Evolutionary conservation across 2,797 vertebrate genomes (phyloP).

Genomic region (Brachyalestes nurse): DNA sequence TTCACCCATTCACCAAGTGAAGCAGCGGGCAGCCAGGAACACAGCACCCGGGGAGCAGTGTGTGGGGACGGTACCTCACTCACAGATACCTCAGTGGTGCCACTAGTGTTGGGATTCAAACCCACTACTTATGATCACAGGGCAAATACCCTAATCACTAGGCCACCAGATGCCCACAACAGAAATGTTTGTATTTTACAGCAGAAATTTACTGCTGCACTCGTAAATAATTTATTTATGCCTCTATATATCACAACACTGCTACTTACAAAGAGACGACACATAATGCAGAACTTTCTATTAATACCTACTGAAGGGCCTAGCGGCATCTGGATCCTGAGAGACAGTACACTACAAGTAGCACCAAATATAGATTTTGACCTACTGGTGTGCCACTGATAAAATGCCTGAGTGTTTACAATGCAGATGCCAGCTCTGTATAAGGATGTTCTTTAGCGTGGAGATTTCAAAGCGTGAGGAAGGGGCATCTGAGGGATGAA

Average conservation of each 20-base stretch:
- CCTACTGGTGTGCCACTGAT: slow-evolving; percentile 28
- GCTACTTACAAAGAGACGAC: background rate
- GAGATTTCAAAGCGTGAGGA: slow-evolving; percentile 1
- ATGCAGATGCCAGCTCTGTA: background rate
- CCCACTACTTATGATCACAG: too few species aligned
- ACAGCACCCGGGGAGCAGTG: too few species aligned
- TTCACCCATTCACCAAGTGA: too few species aligned
- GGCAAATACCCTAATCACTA: too few species aligned
- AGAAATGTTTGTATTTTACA: background rate
- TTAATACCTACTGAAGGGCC: slow-evolving; percentile 7
- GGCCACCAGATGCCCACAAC: too few species aligned
- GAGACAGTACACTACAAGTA: slow-evolving; percentile 20
- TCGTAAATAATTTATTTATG: background rate
- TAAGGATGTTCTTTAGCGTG: background rate
- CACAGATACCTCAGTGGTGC: too few species aligned
- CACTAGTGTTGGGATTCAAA: too few species aligned
- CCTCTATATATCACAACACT: background rate
- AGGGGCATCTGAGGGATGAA: background rate
- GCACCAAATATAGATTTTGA: slow-evolving; percentile 35
- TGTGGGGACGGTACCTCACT: too few species aligned
- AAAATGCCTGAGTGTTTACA: slow-evolving; percentile 28
- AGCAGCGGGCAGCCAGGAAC: too few species aligned
- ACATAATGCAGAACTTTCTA: background rate
- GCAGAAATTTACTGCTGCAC: background rate
- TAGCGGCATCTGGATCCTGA: background rate